These are phyloP conservation scores for Tetragonula carbonaria DNA, from an alignment of 2,888 invertebrate genomes.

Conservation along the genomic window DNA sequence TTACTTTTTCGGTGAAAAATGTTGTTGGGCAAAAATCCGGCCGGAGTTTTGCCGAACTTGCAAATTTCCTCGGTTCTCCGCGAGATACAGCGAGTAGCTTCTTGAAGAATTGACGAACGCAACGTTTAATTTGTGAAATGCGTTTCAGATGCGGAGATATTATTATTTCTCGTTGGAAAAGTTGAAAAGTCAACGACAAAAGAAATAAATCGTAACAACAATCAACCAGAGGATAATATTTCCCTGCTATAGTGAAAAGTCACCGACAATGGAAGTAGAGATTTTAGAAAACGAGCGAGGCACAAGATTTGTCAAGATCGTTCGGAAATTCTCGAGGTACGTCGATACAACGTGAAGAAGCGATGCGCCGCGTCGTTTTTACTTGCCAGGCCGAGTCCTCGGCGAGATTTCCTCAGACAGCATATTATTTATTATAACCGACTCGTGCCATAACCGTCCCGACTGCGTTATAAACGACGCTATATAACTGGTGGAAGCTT, in stretches of 20 bases:
- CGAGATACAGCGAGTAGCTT: background rate
- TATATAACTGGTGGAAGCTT: slow-evolving; percentile 64
- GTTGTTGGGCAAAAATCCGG: background rate
- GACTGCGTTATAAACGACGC: slow-evolving; percentile 71
- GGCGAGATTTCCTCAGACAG: slow-evolving; percentile 54
- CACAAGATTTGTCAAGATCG: slow-evolving; percentile 2
- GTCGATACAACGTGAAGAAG: slow-evolving; percentile 2
- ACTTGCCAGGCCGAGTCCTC: slow-evolving; percentile 35
- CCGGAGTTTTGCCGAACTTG: background rate
- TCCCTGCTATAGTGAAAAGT: background rate
- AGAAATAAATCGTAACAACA: background rate
- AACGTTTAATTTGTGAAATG: no score
- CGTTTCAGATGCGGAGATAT: no score
- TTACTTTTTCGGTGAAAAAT: background rate
- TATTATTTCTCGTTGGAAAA: no score
- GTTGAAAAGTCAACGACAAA: background rate
- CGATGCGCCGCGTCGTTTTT: slow-evolving; percentile 39
- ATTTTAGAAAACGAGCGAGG: background rate
- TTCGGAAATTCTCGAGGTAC: slow-evolving; percentile 24
- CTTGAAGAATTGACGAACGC: background rate
- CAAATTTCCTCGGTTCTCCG: background rate
- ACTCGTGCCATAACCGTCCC: slow-evolving; percentile 64
- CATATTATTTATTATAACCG: slow-evolving; percentile 73
- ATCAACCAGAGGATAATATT: background rate
- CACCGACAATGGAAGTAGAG: background rate